These are phyloP conservation scores for Eudasyphora cyanicolor DNA, from an alignment of 2,888 invertebrate genomes.

Conservation along the genomic window DNA sequence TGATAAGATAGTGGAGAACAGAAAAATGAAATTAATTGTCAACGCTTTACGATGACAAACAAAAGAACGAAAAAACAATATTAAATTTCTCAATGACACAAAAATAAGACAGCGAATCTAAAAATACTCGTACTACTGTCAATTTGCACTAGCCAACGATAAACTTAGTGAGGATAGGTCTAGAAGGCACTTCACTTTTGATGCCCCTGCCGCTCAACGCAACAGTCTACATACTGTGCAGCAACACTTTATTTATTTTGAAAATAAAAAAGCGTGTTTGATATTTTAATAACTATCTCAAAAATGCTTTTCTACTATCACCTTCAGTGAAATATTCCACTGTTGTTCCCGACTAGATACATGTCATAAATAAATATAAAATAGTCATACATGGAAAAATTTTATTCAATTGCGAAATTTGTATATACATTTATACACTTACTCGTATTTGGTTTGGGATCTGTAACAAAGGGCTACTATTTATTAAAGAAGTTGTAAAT, in stretches of 20 bases:
- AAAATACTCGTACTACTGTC: not conserved
- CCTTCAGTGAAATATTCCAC: too few relatives aligned
- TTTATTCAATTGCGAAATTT: not conserved
- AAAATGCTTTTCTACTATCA: too few relatives aligned
- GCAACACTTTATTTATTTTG: not conserved
- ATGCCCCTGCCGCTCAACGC: not conserved
- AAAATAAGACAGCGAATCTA: not conserved
- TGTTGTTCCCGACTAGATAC: too few relatives aligned
- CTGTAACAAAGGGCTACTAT: too few relatives aligned
- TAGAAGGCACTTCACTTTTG: not conserved
- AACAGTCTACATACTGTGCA: too few relatives aligned
- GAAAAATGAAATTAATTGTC: constrained; percentile 27
- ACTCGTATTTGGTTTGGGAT: too few relatives aligned
- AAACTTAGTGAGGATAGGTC: constrained; percentile 49
- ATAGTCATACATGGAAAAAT: too few relatives aligned
- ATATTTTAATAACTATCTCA: not conserved
- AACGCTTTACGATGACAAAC: not conserved
- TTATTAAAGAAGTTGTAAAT: too few relatives aligned
- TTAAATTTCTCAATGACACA: not conserved
- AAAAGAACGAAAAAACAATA: not conserved
- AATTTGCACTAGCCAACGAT: constrained; percentile 21
- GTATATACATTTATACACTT: too few relatives aligned
- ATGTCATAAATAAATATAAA: too few relatives aligned
- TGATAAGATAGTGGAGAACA: constrained; percentile 28
- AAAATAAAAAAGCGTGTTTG: not conserved